A percentile compares a stretch with the other conserved stretches of the same genome.
Evolutionary conservation across 2,888 invertebrate genomes (phyloP).

Genomic region (Cosmorhoe ocellata): DNA sequence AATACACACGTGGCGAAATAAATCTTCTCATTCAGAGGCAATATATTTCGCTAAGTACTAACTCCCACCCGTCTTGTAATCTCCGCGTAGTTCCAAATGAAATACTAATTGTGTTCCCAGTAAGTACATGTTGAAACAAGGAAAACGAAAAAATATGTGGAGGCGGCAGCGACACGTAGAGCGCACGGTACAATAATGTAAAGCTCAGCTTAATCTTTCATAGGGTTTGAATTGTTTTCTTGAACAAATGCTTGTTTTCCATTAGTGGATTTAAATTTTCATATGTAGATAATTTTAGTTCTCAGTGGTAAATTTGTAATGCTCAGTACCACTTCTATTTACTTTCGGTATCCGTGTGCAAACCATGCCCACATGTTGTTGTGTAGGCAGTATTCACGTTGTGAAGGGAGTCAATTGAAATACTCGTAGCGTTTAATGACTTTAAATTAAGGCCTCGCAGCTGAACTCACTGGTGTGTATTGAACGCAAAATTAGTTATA

Average conservation of each 20-base stretch:
- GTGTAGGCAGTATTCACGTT: conserved; percentile 19
- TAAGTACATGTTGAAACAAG: conserved; percentile 33
- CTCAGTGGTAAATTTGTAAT: not conserved
- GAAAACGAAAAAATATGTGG: conserved; percentile 7
- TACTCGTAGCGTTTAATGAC: conserved; percentile 25
- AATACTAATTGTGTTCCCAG: conserved; percentile 56
- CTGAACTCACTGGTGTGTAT: conserved; percentile 22
- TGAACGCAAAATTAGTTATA: conserved; percentile 15
- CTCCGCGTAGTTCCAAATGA: conserved; percentile 49
- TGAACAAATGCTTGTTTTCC: no score
- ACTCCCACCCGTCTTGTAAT: conserved; percentile 48
- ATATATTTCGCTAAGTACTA: conserved; percentile 45
- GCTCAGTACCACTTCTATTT: conserved; percentile 2
- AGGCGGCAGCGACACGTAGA: conserved; percentile 7
- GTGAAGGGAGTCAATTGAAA: conserved; percentile 32
- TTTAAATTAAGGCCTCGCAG: conserved; percentile 24
- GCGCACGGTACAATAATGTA: not conserved
- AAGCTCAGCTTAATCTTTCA: not conserved
- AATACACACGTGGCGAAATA: conserved; percentile 35
- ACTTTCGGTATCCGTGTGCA: not conserved
- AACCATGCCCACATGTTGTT: conserved; percentile 40
- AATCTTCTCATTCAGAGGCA: conserved; percentile 43
- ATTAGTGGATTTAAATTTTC: no score
- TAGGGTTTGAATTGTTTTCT: no score
- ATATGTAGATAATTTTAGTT: no score